Evolutionary conservation across 2,888 invertebrate species (phyloP), one percentile per base, ranked within the genome.

Genomic region (Drosophila affinis): DNA sequence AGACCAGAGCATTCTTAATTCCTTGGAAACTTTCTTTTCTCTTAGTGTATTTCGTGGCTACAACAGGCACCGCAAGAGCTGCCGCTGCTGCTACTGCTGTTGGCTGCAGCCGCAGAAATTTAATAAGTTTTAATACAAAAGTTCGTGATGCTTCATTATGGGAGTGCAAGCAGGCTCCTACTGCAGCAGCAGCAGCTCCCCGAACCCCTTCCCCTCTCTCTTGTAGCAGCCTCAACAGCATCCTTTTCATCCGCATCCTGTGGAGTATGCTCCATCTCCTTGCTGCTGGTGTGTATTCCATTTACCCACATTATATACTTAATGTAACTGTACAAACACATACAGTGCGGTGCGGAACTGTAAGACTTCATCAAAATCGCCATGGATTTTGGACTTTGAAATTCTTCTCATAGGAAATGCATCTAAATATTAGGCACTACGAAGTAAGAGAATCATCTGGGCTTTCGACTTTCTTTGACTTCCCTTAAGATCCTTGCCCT

Each of bases 41-140:
- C 12, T 5, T 10, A 71, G 63, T 72, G 55, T 45, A 72, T 56
- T 54, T 39, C 9, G n/a, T 6, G 24, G 14, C 24, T 63, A 48
- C 55, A 61, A 58, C 53, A 49, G 46, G 6, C 51, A 18, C 46
- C 55, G 54, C 21, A 76, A 78, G 64, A 73, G 72, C 67, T 54
- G 21, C 44, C 46, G 6, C 2, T 12, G 34, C 32, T 12, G 34
- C 12, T 32, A 12, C 32, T 32, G 21, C 44, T 55, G 10, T 32
- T 47, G 17, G 24, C 24, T 24, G 32, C 65, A 72, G 67, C 78
- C 69, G 73, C 76, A 74, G 55, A 80, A 85, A 87, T 87, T 78
- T 85, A 80, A 78, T 84, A 84, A 87, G 74, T 85, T 87, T 78
- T 80, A 77, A 84, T 77, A 75, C 72, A 78, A 79, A 87, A 85